phyloP scores from a whole-genome alignment of 2,888 invertebrate species.

The Drosophila sordidapex region DNA sequence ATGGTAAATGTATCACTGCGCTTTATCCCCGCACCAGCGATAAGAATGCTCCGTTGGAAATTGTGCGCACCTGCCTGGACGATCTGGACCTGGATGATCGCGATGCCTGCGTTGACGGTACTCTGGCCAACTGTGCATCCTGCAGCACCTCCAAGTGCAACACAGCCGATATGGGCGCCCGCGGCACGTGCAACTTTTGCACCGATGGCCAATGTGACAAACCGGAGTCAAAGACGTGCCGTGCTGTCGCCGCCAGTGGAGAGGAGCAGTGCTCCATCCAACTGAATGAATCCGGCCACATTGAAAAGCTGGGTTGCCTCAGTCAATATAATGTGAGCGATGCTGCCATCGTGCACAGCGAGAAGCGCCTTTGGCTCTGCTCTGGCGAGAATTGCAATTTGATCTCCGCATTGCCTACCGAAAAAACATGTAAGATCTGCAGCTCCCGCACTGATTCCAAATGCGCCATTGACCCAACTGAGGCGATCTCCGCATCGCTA shows the following conservation, averaged over 20 bases:
- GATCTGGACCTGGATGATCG: slow-evolving; percentile 78
- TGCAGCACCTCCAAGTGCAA: slow-evolving; percentile 71
- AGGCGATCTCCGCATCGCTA: slow-evolving; percentile 26
- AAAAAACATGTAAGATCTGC: slow-evolving; percentile 67
- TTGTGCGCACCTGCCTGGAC: slow-evolving; percentile 79
- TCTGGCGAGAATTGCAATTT: slow-evolving; percentile 77
- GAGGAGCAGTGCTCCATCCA: slow-evolving; percentile 77
- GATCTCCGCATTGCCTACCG: slow-evolving; percentile 56
- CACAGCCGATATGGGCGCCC: slow-evolving; percentile 63
- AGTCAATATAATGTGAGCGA: slow-evolving; percentile 74
- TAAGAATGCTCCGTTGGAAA: slow-evolving; percentile 60
- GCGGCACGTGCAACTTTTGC: slow-evolving; percentile 73
- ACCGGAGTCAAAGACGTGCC: slow-evolving; percentile 60
- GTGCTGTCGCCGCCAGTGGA: slow-evolving; percentile 54
- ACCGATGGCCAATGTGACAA: slow-evolving; percentile 67
- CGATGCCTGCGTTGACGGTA: slow-evolving; percentile 53
- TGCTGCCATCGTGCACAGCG: slow-evolving; percentile 42
- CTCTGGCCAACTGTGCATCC: slow-evolving; percentile 60
- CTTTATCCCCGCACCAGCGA: slow-evolving; percentile 76
- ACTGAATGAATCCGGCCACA: slow-evolving; percentile 49
- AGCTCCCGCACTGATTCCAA: slow-evolving; percentile 69
- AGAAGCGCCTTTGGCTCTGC: slow-evolving; percentile 75
- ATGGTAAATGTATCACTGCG: slow-evolving; percentile 78
- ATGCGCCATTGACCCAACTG: slow-evolving; percentile 70
- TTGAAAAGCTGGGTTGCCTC: slow-evolving; percentile 75